These are phyloP conservation scores for Dinothrombium tinctorium DNA, from an alignment of 1,140 invertebrate genomes.

Conservation along the genomic window DNA sequence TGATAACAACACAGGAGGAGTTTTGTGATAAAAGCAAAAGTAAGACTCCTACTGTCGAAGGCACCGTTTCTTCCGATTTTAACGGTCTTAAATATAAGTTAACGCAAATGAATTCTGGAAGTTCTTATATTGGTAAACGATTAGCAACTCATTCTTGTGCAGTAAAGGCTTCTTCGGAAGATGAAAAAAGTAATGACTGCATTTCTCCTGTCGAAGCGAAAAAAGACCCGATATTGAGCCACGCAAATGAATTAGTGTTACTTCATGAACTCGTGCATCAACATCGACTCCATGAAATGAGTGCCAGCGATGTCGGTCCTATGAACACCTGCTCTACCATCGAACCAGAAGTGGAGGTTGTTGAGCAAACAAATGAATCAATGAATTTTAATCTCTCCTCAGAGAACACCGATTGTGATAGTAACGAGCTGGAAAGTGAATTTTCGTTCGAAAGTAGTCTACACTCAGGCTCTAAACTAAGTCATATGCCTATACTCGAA, in stretches of 20 bases:
- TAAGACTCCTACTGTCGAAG: background rate
- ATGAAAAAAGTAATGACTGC: background rate
- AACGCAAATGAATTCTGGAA: too few species aligned
- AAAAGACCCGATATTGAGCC: background rate
- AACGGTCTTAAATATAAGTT: background rate
- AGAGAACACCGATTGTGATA: constrained; percentile 84
- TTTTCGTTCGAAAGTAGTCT: constrained; percentile 24
- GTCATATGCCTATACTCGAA: constrained; percentile 77
- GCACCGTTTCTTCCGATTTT: too few species aligned
- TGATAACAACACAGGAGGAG: background rate
- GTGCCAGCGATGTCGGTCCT: too few species aligned
- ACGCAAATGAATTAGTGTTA: constrained; percentile 8
- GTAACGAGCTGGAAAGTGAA: constrained; percentile 55
- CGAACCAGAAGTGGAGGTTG: too few species aligned
- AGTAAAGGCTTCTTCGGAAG: background rate
- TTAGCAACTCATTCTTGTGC: too few species aligned
- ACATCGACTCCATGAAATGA: constrained; percentile 7
- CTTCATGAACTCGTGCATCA: constrained; percentile 13
- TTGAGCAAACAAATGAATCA: too few species aligned
- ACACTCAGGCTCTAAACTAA: constrained; percentile 14
- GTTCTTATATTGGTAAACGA: too few species aligned
- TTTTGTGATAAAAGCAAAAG: background rate
- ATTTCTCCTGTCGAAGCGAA: background rate
- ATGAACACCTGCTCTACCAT: too few species aligned
- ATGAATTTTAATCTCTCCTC: constrained; percentile 76